Evolutionary conservation across 2,113 vertebrate species (phyloP).

Genomic region (Solea solea): DNA sequence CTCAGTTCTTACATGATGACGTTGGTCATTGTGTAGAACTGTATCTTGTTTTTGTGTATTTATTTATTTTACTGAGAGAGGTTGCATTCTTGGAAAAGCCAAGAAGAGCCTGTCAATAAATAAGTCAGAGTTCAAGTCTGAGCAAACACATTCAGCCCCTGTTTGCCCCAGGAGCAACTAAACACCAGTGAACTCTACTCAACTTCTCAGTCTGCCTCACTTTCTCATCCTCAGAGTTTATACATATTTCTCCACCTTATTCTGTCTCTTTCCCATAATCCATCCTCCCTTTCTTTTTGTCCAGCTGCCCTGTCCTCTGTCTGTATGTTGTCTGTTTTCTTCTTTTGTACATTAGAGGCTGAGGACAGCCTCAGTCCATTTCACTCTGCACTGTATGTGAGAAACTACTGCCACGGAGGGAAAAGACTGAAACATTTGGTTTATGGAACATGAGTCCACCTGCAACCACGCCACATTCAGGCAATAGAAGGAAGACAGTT

Average conservation of each 20-base stretch:
- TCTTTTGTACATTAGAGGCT: not conserved
- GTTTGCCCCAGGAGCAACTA: conserved; percentile 28
- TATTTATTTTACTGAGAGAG: not conserved
- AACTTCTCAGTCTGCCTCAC: conserved; percentile 20
- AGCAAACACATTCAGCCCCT: conserved; percentile 10
- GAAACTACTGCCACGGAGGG: too few species aligned
- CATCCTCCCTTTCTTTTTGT: not conserved
- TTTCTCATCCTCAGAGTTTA: too few species aligned
- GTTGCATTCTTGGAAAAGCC: conserved; percentile 25
- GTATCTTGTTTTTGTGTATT: too few species aligned
- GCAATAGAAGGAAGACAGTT: too few species aligned
- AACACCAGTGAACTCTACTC: conserved; percentile 16
- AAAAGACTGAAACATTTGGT: too few species aligned
- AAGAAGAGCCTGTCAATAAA: conserved; percentile 22
- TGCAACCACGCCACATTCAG: too few species aligned
- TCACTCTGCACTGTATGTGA: too few species aligned
- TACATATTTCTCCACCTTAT: not conserved
- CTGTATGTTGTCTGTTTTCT: not conserved
- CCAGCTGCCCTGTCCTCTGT: not conserved
- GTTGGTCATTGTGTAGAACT: too few species aligned
- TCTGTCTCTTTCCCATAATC: not conserved
- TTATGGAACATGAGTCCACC: too few species aligned
- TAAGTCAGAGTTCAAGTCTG: conserved; percentile 56
- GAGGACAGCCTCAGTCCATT: too few species aligned
- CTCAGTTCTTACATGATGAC: too few species aligned